These are phyloP conservation scores for Stenurella melanura DNA, from an alignment of 2,888 invertebrate genomes.

Conservation along the genomic window DNA sequence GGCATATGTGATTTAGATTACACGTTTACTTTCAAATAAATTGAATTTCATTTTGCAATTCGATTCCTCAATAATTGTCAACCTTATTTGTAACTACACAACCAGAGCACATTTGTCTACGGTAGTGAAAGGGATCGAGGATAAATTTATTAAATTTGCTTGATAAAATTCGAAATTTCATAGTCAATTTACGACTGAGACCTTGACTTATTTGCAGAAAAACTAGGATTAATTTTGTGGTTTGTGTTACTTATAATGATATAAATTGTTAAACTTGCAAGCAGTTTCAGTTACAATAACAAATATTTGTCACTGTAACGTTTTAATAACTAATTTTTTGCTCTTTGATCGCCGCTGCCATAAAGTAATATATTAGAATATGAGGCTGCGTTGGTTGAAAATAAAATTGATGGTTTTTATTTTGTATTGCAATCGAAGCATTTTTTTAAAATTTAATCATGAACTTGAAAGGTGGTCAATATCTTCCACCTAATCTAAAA, in stretches of 20 bases:
- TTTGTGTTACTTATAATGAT: neutral
- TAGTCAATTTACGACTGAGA: neutral
- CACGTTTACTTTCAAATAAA: neutral
- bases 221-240: neutral
- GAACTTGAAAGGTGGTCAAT: too few species aligned
- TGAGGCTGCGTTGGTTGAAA: neutral
- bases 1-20: neutral
- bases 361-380: neutral
- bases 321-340: neutral
- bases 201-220: neutral
- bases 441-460: too few species aligned
- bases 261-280: neutral
- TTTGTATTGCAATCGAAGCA: too few species aligned
- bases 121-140: constrained; percentile 21
- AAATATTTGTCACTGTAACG: neutral
- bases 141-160: constrained; percentile 19
- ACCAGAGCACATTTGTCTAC: constrained; percentile 13
- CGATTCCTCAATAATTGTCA: constrained; percentile 6
- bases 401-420: too few species aligned
- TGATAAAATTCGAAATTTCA: neutral
- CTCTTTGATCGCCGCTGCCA: neutral
- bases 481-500: too few species aligned
- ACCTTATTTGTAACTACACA: neutral
- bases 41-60: constrained; percentile 19
- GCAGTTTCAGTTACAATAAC: neutral